These are phyloP conservation scores for Albula goreensis DNA, from an alignment of 2,113 vertebrate genomes.

Conservation along the genomic window DNA sequence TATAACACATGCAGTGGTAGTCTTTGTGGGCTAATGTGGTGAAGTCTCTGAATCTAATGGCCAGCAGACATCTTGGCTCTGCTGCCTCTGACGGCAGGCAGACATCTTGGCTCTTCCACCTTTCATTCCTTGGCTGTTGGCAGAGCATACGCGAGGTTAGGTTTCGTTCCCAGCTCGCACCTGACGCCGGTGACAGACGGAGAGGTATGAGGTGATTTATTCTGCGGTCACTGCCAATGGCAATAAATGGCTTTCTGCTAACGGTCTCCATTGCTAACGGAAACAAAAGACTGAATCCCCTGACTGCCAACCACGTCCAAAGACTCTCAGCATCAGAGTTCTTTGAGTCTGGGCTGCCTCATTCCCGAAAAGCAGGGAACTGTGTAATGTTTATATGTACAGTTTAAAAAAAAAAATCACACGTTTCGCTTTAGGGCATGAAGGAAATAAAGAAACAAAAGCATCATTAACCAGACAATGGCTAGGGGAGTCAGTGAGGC, in stretches of 20 bases:
- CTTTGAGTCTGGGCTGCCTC: not conserved
- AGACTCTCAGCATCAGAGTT: not conserved
- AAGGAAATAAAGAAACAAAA: not conserved
- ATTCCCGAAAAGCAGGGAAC: not conserved
- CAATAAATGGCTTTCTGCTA: constrained; percentile 16
- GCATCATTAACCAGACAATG: constrained; percentile 7
- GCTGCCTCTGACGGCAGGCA: not conserved
- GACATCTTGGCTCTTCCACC: not conserved
- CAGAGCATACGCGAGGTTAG: constrained; percentile 6
- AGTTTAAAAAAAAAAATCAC: not conserved
- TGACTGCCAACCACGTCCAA: constrained; percentile 23
- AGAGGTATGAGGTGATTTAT: constrained; percentile 21
- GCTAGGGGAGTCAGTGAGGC: not conserved
- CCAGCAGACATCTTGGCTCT: no score
- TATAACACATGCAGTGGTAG: no score
- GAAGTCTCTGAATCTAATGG: no score
- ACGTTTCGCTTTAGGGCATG: not conserved
- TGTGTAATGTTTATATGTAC: not conserved
- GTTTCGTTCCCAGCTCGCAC: constrained; percentile 21
- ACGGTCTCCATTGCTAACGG: no score
- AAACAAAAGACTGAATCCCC: constrained; percentile 14
- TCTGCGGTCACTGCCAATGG: constrained; percentile 10
- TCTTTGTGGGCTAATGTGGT: no score
- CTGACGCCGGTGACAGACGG: constrained; percentile 9
- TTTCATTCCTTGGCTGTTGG: not conserved